A percentile compares a stretch with the other conserved stretches of the same genome.
Evolutionary conservation across 2,113 vertebrate species (phyloP).

Genomic region (Urocolius indicus): DNA sequence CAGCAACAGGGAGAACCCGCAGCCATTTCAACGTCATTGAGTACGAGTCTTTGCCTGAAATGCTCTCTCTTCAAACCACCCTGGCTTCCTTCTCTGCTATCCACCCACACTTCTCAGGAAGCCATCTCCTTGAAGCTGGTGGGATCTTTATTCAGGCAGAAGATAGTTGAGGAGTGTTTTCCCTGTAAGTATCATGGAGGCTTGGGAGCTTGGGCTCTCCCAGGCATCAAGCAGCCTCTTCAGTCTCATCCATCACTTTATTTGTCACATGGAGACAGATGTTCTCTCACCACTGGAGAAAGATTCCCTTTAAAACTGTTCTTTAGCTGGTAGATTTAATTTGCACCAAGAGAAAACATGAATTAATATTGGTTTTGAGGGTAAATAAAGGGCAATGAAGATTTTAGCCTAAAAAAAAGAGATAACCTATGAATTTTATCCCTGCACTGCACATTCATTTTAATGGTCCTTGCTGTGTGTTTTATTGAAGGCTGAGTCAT

Average conservation of each 20-base stretch:
- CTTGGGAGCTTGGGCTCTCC: not conserved
- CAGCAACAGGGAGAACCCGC: not conserved
- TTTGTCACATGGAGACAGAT: not conserved
- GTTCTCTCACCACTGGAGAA: not conserved
- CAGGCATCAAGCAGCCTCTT: not conserved
- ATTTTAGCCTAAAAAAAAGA: not conserved
- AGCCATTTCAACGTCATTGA: not conserved
- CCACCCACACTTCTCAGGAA: not conserved
- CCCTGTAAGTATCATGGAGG: fast-evolving
- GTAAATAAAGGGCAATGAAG: not conserved
- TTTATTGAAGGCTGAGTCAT: constrained; percentile 63
- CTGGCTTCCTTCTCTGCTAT: not conserved
- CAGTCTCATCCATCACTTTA: not conserved
- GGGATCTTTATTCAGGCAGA: not conserved
- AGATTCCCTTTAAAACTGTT: not conserved
- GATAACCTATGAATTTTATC: not conserved
- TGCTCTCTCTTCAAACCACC: not conserved
- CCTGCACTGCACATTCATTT: not conserved
- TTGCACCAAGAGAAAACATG: not conserved
- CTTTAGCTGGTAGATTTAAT: not conserved
- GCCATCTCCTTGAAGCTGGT: not conserved
- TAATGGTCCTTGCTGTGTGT: constrained; percentile 37
- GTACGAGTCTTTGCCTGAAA: not conserved
- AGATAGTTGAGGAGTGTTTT: not conserved
- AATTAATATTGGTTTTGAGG: not conserved